Conservation (phyloP, 2,888 invertebrate species). For the Theretra japonica region DNA sequence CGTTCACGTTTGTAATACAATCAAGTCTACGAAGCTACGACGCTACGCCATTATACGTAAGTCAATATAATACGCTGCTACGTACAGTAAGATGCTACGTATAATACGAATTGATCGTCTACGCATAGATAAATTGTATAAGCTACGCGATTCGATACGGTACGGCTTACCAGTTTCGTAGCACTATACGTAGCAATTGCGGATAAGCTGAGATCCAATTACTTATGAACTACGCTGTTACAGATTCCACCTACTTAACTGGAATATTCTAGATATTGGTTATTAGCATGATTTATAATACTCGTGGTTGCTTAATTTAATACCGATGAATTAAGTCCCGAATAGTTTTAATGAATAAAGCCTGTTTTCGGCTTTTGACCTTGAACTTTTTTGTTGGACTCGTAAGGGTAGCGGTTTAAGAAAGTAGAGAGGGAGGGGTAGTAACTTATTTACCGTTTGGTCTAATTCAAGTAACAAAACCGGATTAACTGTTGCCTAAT, state of each 20-base stretch:
- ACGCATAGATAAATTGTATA: constrained; percentile 24
- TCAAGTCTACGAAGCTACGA: neutral
- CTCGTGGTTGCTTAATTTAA: neutral
- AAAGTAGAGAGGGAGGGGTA: too few relatives aligned
- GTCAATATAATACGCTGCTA: neutral
- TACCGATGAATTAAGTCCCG: neutral
- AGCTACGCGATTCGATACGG: constrained; percentile 23
- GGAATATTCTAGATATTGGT: neutral
- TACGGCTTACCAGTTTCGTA: constrained; percentile 22
- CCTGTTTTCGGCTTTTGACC: too few relatives aligned
- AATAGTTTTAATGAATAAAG: too few relatives aligned
- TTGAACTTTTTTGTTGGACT: too few relatives aligned
- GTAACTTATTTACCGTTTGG: too few relatives aligned
- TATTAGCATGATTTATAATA: neutral
- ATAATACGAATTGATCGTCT: constrained; percentile 7
- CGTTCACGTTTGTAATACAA: neutral
- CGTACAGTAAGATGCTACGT: neutral
- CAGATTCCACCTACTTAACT: neutral
- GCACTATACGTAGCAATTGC: constrained; percentile 24
- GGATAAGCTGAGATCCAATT: constrained; percentile 25
- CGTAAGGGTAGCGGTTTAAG: too few relatives aligned
- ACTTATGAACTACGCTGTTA: constrained; percentile 19
- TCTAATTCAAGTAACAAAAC: too few relatives aligned
- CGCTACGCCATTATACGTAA: neutral
- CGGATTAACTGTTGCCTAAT: too few relatives aligned